Percentiles rank a stretch among this genome's conserved stretches.
Conservation (phyloP, 1,140 invertebrate genomes). For the Drosophila trapezifrons region DNA sequence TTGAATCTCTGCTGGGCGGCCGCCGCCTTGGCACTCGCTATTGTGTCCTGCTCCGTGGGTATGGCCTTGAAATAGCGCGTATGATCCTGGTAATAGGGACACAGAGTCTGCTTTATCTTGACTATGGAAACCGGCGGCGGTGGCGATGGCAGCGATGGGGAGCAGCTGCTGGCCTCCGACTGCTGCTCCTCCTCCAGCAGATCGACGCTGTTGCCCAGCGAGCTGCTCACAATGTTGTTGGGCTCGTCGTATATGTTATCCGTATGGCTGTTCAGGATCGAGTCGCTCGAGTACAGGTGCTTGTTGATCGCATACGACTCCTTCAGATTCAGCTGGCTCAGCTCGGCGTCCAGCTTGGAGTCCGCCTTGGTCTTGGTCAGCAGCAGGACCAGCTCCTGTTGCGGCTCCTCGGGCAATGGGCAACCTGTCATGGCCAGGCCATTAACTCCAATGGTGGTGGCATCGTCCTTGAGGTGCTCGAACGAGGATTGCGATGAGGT, state of each 20-base stretch:
- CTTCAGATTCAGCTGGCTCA: constrained; percentile 55
- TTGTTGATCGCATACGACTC: constrained; percentile 80
- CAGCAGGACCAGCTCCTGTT: constrained; percentile 52
- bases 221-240: constrained; percentile 79
- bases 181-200: constrained; percentile 68
- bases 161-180: constrained; percentile 70
- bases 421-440: constrained; percentile 1
- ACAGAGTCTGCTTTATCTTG: constrained; percentile 74
- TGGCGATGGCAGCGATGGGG: constrained; percentile 67
- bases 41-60: constrained; percentile 80
- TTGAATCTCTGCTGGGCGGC: constrained; percentile 76
- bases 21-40: constrained; percentile 72
- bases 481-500: constrained; percentile 81
- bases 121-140: constrained; percentile 71
- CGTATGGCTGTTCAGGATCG: constrained; percentile 77
- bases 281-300: constrained; percentile 81
- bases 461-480: constrained; percentile 74
- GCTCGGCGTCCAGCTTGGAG: constrained; percentile 22
- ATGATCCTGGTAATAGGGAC: constrained; percentile 79
- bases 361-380: constrained; percentile 33
- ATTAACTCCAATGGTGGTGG: constrained; percentile 37
- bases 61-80: constrained; percentile 83
- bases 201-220: constrained; percentile 75
- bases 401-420: constrained; percentile 15
- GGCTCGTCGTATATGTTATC: constrained; percentile 84